These are phyloP conservation scores for Tyria jacobaeae DNA, from an alignment of 2,888 invertebrate genomes.

Conservation along the genomic window DNA sequence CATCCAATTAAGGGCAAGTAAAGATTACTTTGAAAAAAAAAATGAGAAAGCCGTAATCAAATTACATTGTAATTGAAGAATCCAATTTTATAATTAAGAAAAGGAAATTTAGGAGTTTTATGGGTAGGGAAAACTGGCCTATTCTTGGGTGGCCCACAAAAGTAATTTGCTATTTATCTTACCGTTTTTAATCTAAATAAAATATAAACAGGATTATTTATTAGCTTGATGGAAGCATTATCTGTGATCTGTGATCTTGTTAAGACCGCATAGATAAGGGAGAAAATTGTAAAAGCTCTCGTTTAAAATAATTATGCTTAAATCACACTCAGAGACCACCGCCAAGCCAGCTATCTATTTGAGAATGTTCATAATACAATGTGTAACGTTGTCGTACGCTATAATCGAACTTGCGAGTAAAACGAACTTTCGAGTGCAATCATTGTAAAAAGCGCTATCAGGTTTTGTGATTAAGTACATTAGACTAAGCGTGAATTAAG, in stretches of 20 bases:
- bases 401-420: too few relatives aligned
- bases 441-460: too few relatives aligned
- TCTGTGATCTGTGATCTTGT: not conserved
- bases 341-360: not conserved
- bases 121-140: not conserved
- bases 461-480: too few relatives aligned
- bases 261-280: not conserved
- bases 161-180: slow-evolving; percentile 3
- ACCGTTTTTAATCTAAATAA: not conserved
- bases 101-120: not conserved
- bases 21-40: not conserved
- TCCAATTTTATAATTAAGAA: slow-evolving; percentile 1
- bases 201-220: not conserved
- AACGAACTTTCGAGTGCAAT: too few relatives aligned
- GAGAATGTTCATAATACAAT: not conserved
- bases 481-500: too few relatives aligned
- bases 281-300: not conserved
- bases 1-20: not conserved
- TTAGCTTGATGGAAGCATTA: not conserved
- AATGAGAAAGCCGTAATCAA: slow-evolving; percentile 1
- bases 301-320: not conserved
- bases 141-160: slow-evolving; percentile 8
- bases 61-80: slow-evolving; percentile 6
- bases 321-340: not conserved
- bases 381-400: not conserved